phyloP scores from a whole-genome alignment of 2,113 vertebrate species.

The Dinomys branickii region DNA sequence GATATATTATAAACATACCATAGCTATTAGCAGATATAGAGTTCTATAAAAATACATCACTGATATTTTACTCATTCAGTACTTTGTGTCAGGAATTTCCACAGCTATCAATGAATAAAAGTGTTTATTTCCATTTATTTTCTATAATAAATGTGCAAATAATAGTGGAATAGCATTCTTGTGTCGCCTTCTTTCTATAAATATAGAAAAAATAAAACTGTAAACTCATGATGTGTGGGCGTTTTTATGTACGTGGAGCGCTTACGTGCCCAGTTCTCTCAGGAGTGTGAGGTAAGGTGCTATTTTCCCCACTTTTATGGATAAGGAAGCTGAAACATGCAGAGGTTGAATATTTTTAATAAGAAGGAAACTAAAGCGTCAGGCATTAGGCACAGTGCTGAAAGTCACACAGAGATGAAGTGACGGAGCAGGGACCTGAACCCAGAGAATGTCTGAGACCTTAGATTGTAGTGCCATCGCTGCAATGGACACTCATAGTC shows the following conservation, averaged over 20 bases:
- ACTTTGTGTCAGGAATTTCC: background rate
- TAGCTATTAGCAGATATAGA: background rate
- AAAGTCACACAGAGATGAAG: background rate
- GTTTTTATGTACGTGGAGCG: background rate
- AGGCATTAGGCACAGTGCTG: background rate
- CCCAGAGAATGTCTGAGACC: background rate
- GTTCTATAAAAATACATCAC: background rate
- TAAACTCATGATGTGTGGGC: background rate
- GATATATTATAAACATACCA: slow-evolving; percentile 44
- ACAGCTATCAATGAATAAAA: slow-evolving; percentile 23
- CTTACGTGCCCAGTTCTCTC: background rate
- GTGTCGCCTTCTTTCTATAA: background rate
- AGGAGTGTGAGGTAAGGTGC: background rate
- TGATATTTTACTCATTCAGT: slow-evolving; percentile 51
- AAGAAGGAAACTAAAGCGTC: background rate
- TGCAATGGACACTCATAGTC: background rate
- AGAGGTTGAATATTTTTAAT: background rate
- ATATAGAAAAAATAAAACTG: background rate
- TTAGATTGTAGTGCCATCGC: background rate
- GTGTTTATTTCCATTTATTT: slow-evolving; percentile 52
- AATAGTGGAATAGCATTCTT: slow-evolving; percentile 27
- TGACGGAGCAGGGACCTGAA: background rate
- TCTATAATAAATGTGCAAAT: background rate
- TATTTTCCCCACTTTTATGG: background rate
- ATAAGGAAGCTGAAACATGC: background rate